Base-by-base conservation (phyloP, 2,113 vertebrate genomes). In the Orthonyx spaldingii region DNA sequence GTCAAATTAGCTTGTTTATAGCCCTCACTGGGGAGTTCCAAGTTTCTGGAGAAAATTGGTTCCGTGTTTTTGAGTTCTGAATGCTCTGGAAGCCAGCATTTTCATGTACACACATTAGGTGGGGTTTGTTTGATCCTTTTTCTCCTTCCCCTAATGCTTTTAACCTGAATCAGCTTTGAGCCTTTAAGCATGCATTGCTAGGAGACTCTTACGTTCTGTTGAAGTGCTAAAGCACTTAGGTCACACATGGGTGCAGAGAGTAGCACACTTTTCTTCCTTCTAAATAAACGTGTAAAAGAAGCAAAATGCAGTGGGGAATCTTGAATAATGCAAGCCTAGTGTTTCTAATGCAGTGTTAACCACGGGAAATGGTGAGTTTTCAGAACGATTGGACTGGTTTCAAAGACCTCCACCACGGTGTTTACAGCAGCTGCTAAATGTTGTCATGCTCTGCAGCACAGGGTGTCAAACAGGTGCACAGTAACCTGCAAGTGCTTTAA, bases 1-100 rank as follows among this genome's bases (percentile, higher is more conserved):
- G 95, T 97, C 93, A 97, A 96, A 97, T 97, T 96, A 97, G 92
- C 94, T 97, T 97, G 93, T 96, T 97, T 97, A 96, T 96, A 96
- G 87, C 68, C 57, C 87, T 94, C 96, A 82, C 84, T 90, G 72
- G 97, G 94, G 97, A 96, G 69, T 96, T 97, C 78, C 87, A 85
- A 75, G 87, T 91, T 97, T 97, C 47, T 57, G 75, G 81, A 91
- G 88, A 88, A 95, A 97, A 96, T 91, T 96, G 93, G 87, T 93
- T 96, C 69, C 16, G 4, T 93, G 88, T 83, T 94, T 95, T 94
- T 91, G 89, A 94, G 88, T 91, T 93, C 56, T 88, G 86, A 95
- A 90, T 56, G 76, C 24, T 2, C 79, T 93, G 78, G 63, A 91
- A 93, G 89, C 96, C 95, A 96, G 93, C 39, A 0, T 89, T 96